phyloP scores from a whole-genome alignment of 2,797 vertebrate genomes.

The Stomatorhinus walkeri region DNA sequence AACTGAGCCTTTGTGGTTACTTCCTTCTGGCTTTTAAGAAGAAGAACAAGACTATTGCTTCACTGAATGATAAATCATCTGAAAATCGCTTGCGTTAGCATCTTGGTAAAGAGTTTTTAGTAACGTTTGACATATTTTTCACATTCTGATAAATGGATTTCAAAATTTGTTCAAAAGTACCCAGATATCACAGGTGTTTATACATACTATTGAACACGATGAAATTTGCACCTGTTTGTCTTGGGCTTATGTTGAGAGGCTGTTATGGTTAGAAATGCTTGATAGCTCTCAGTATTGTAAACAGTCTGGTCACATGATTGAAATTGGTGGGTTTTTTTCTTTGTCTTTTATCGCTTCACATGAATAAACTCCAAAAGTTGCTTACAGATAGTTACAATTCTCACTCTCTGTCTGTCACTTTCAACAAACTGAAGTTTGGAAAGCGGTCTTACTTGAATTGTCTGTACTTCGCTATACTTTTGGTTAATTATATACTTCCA shows the following conservation, averaged over 20 bases:
- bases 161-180: background rate
- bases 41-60: background rate
- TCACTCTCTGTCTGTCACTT: background rate
- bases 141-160: background rate
- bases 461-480: background rate
- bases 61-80: background rate
- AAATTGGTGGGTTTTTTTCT: background rate
- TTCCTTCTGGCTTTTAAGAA: background rate
- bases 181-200: background rate
- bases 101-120: background rate
- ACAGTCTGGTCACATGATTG: background rate
- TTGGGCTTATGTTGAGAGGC: background rate
- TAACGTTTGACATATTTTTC: background rate
- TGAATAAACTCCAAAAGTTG: background rate
- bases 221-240: background rate
- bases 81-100: background rate
- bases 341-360: background rate
- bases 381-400: background rate
- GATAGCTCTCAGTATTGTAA: constrained; percentile 10
- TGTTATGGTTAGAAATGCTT: constrained; percentile 8
- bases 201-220: background rate
- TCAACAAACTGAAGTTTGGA: background rate
- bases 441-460: background rate
- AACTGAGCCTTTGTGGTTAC: background rate
- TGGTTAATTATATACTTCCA: background rate